phyloP scores from a whole-genome alignment of 2,888 invertebrate genomes.

The Pecten maximus region DNA sequence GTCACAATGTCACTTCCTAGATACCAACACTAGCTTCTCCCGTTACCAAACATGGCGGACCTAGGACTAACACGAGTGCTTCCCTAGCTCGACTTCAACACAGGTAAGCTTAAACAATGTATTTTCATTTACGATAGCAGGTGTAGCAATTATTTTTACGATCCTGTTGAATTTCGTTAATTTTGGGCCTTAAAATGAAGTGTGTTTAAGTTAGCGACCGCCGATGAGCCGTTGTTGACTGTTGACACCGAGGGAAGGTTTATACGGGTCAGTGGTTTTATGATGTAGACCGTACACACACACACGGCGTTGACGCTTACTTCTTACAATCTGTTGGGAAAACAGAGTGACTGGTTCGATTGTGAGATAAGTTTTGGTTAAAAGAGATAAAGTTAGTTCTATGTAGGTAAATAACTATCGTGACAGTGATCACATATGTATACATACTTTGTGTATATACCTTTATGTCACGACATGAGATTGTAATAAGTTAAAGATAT shows the following conservation, averaged over 20 bases:
- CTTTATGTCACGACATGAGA: background rate
- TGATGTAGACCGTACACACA: background rate
- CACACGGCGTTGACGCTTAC: background rate
- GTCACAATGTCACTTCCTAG: constrained; percentile 54
- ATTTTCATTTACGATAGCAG: background rate
- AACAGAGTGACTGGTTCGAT: background rate
- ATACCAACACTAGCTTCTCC: constrained; percentile 53
- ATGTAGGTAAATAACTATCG: background rate
- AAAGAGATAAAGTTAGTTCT: background rate
- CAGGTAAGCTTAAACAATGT: constrained; percentile 38
- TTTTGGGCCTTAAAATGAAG: background rate
- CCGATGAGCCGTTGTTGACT: background rate
- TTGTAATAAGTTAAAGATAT: background rate
- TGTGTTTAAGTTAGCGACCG: background rate
- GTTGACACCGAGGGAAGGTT: background rate
- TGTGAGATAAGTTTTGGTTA: background rate
- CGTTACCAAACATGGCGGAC: constrained; percentile 53
- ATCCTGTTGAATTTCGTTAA: background rate
- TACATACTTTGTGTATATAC: background rate
- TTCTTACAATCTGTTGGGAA: background rate
- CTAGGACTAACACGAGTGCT: constrained; percentile 36
- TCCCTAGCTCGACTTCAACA: constrained; percentile 14
- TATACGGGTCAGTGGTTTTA: constrained; percentile 3
- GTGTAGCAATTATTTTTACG: background rate
- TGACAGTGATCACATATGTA: too few species aligned